Evolutionary conservation across 2,113 vertebrate genomes (phyloP).

Genomic region (Capricornis sumatraensis): DNA sequence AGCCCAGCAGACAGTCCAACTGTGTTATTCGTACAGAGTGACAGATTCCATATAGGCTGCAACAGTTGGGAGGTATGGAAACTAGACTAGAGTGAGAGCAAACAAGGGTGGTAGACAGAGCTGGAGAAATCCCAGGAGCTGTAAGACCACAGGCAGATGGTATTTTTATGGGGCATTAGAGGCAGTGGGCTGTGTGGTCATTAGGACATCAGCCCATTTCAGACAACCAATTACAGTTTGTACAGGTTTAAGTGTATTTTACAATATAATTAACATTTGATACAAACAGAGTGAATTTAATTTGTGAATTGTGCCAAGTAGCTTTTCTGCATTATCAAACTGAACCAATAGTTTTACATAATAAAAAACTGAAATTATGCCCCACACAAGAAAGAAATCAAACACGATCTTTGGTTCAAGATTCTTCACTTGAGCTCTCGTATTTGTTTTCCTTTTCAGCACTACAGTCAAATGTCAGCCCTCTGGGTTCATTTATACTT

Average conservation of each 20-base stretch:
- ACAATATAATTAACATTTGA: conserved; percentile 8
- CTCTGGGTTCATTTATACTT: background rate
- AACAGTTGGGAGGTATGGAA: background rate
- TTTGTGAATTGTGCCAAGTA: background rate
- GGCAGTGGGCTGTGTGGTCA: background rate
- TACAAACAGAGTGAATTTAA: background rate
- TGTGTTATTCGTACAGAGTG: background rate
- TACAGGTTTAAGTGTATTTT: background rate
- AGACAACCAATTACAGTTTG: background rate
- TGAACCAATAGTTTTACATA: background rate
- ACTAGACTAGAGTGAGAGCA: background rate
- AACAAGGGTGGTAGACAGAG: background rate
- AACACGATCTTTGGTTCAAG: background rate
- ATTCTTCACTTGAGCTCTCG: background rate
- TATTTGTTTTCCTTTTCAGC: background rate
- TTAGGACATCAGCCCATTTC: background rate
- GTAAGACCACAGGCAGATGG: background rate
- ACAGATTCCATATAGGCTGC: background rate
- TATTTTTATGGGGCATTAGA: background rate
- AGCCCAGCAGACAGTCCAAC: background rate
- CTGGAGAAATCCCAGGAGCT: background rate
- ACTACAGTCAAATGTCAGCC: background rate
- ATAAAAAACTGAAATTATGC: background rate
- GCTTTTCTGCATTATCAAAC: conserved; percentile 4
- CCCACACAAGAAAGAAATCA: background rate